A percentile compares a stretch with the other conserved stretches of the same genome.
phyloP scores from a whole-genome alignment of 2,113 vertebrate species.

The Salvelinus alpinus region DNA sequence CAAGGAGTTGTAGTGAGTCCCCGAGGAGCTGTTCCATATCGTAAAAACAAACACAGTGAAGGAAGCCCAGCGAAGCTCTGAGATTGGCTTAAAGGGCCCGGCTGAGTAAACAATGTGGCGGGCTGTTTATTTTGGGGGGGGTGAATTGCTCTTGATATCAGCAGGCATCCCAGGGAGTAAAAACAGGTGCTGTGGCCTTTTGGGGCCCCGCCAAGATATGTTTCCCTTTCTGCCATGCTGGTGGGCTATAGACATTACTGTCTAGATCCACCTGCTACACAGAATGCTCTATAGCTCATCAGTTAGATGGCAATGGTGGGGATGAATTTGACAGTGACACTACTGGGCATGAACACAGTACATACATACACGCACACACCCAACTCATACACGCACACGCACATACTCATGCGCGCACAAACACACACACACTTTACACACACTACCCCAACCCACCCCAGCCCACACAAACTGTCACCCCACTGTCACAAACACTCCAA shows the following conservation, averaged over 20 bases:
- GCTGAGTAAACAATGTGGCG: constrained; percentile 51
- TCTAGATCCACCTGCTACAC: constrained; percentile 4
- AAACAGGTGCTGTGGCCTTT: constrained; percentile 10
- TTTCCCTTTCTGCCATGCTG: no score
- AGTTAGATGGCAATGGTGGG: no score
- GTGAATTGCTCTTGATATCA: constrained; percentile 2
- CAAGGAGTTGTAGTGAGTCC: constrained; percentile 55
- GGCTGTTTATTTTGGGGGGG: constrained; percentile 49
- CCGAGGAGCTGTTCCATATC: constrained; percentile 57
- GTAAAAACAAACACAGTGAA: constrained; percentile 62
- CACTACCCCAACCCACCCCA: no score
- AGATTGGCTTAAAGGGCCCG: constrained; percentile 29
- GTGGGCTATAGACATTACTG: not conserved
- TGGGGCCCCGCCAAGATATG: not conserved
- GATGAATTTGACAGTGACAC: no score
- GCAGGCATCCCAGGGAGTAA: constrained; percentile 19
- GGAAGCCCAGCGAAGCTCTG: constrained; percentile 6
- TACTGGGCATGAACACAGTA: no score
- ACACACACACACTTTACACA: no score
- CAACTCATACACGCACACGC: no score
- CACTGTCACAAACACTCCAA: no score
- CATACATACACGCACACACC: no score
- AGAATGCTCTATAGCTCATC: no score
- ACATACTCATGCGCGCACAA: no score
- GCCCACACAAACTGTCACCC: no score